Base-by-base conservation (phyloP, 1,140 invertebrate genomes). In the Diabrotica undecimpunctata region DNA sequence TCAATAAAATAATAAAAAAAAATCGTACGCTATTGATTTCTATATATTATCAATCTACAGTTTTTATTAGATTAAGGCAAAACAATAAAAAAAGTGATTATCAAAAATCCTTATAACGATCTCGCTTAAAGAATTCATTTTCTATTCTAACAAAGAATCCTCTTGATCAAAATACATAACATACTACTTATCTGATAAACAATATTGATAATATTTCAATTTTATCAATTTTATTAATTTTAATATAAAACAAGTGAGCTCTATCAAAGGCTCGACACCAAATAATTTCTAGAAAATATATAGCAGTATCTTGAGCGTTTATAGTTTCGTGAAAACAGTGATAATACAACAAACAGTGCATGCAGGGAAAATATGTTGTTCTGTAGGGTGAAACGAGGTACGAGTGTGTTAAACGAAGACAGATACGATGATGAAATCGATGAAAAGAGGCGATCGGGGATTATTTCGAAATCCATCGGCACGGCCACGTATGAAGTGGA, bases 301-400 rank as follows among this genome's bases (percentile, higher is more conserved):
- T 25, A 4, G 25, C 25, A 25, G 25, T 46, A 46, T 46, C 0
- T 46, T 46, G 41, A 25, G 25, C 6, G n/a, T 46, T 46, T 2
- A n/a, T 10, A 46, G n/a, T 46, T 10, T n/a, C 2, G 41, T n/a
- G 41, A 10, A 46, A 46, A 46, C n/a, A n/a, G 41, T 46, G 41
- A 46, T 46, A 46, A 10, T 46, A 25, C 25, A 25, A 25, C 25
- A 25, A 25, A 25, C 25, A 25, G 25, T 25, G 8, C n/a, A n/a
- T 46, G 41, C 8, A n/a, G 54, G 25, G 10, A 55, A 11, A 57
- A 57, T 12, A 57, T 57, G 55, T 37, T 57, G n/a, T 57, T 57
- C 36, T 57, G 55, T 37, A 57, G 55, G 12, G 25, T 12, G 10
- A 57, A 38, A 38, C 25, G 25, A 25, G 25, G 55, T n/a, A 9